phyloP scores from a whole-genome alignment of 2,113 vertebrate genomes.

The Dipodomys spectabilis region DNA sequence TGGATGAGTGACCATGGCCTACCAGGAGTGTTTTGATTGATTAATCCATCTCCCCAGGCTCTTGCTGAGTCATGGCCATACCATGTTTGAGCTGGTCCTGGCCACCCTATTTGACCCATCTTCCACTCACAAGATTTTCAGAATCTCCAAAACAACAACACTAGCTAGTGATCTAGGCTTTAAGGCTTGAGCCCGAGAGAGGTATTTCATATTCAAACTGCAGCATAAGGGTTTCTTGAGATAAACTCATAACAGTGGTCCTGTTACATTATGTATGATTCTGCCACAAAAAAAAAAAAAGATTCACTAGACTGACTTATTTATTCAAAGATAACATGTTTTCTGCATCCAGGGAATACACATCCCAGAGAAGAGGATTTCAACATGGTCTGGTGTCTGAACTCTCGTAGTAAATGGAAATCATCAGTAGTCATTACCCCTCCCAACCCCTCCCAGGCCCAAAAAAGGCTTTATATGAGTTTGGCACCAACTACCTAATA shows the following conservation, averaged over 20 bases:
- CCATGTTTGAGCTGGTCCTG: no score
- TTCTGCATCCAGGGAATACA: conserved; percentile 68
- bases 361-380: conserved; percentile 71
- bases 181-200: no score
- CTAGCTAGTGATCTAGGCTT: no score
- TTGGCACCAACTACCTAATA: conserved; percentile 70
- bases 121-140: no score
- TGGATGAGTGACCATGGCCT: no score
- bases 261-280: background rate
- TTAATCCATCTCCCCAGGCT: no score
- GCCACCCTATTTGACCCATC: no score
- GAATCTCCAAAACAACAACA: no score
- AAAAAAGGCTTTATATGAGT: conserved; percentile 81
- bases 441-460: background rate
- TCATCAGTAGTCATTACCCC: conserved; percentile 78
- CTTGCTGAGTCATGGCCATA: no score
- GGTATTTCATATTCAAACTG: no score
- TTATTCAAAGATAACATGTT: conserved; percentile 67
- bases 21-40: no score
- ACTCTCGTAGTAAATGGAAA: conserved; percentile 84
- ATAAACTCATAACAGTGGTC: background rate
- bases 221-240: background rate
- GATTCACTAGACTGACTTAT: conserved; percentile 61
- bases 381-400: conserved; percentile 67
- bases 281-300: conserved; percentile 47